Base-by-base conservation (phyloP, 2,113 vertebrate species). In the Grallaria varia region DNA sequence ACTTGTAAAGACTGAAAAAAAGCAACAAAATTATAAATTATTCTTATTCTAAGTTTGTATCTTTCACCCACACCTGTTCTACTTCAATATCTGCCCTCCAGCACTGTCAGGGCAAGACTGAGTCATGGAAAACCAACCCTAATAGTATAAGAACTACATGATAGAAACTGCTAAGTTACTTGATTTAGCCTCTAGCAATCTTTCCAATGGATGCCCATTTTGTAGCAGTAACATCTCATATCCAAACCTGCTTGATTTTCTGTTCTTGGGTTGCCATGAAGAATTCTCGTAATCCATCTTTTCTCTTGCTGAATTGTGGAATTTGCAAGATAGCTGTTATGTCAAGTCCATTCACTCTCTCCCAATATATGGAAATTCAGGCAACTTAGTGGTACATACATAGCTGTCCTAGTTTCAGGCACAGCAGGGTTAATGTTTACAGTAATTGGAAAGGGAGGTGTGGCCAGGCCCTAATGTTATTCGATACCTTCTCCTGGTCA, bases 1-100 rank as follows among this genome's bases (percentile, higher is more conserved):
- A 79, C 28, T 83, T 83, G 15, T 52, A 69, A 87, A 73, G n/a
- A 39, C 28, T 76, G 49, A 42, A 84, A 93, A 91, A 78, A 84
- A 82, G 67, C 28, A 89, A 90, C 56, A 87, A 78, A 92, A 84
- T 44, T 78, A 23, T 84, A 86, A 82, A 87, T 68, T 47, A 69
- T 81, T 33, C 39, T 80, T 76, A 76, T 55, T 83, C 35, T 39
- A 45, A 44, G 72, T 66, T 71, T 18, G 6, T 67, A 55, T 91
- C 74, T 95, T 23, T 62, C 44, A 89, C 45, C 37, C 25, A 79
- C 69, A 95, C 58, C 68, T 86, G 73, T 67, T 53, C 56, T 69
- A 76, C 63, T 80, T 82, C 31, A 82, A 44, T 12, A 89, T 39
- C 40, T 95, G 30, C 71, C 71, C 63, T 91, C 42, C 56, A 79